These are phyloP conservation scores for Brachypalpus laphriformis DNA, from an alignment of 2,888 invertebrate species.

Conservation along the genomic window DNA sequence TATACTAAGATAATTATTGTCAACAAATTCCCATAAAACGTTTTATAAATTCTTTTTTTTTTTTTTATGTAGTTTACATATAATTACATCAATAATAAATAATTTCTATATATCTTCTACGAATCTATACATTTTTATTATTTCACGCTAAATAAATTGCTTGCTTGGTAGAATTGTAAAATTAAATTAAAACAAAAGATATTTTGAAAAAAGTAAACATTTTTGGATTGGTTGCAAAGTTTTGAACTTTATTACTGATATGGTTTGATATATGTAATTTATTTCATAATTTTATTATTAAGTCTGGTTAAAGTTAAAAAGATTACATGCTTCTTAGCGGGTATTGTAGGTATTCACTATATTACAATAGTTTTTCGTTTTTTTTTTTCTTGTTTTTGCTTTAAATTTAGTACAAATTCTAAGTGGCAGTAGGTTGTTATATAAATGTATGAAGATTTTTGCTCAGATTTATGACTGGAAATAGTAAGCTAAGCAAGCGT, in stretches of 20 bases:
- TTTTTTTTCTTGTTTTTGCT: neutral
- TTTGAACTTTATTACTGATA: conserved; percentile 38
- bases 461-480: neutral
- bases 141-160: conserved; percentile 13
- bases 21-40: conserved; percentile 54
- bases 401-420: conserved; percentile 27
- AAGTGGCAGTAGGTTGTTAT: conserved; percentile 33
- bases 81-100: conserved; percentile 8
- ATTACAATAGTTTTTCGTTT: neutral
- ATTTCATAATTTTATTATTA: neutral
- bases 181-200: neutral
- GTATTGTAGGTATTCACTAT: conserved; percentile 6
- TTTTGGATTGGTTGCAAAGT: neutral
- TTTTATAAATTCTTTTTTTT: conserved; percentile 57
- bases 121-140: neutral
- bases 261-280: neutral
- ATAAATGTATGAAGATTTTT: neutral
- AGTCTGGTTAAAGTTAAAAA: neutral
- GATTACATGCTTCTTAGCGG: no score
- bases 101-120: neutral
- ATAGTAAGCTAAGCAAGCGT: neutral
- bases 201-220: neutral
- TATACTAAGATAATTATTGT: conserved; percentile 64
- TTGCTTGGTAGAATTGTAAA: neutral
- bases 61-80: conserved; percentile 20